Conservation (phyloP, 2,797 vertebrate species). For the Xenops minutus region DNA sequence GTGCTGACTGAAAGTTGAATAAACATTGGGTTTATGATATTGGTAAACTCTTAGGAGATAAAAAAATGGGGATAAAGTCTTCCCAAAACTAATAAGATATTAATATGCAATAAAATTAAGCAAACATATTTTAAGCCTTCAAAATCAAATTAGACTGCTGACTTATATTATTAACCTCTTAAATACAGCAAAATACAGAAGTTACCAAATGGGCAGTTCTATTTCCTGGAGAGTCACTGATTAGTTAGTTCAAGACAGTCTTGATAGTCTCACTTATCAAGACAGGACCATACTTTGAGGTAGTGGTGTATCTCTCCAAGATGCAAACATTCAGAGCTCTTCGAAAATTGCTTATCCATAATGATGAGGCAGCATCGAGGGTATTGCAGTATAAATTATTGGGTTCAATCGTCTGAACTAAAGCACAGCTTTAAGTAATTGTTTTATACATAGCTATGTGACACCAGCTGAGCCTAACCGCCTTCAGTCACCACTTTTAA, state of each 20-base stretch:
- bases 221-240: not conserved
- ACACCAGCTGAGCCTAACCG: slow-evolving; percentile 11
- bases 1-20: not conserved
- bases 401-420: not conserved
- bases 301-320: not conserved
- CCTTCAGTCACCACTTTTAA: slow-evolving; percentile 32
- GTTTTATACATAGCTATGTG: not conserved
- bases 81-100: not conserved
- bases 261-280: not conserved
- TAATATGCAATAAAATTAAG: not conserved
- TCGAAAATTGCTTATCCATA: slow-evolving; percentile 2
- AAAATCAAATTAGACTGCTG: not conserved
- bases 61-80: not conserved
- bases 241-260: not conserved
- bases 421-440: slow-evolving; percentile 30
- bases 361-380: not conserved
- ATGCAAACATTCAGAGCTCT: not conserved
- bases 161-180: not conserved
- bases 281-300: not conserved
- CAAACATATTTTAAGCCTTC: slow-evolving; percentile 1
- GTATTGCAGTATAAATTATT: slow-evolving; percentile 8
- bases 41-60: not conserved
- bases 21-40: slow-evolving; percentile 3
- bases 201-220: not conserved
- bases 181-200: not conserved